These are phyloP conservation scores for Timandra comae DNA, from an alignment of 2,888 invertebrate genomes.

Conservation along the genomic window DNA sequence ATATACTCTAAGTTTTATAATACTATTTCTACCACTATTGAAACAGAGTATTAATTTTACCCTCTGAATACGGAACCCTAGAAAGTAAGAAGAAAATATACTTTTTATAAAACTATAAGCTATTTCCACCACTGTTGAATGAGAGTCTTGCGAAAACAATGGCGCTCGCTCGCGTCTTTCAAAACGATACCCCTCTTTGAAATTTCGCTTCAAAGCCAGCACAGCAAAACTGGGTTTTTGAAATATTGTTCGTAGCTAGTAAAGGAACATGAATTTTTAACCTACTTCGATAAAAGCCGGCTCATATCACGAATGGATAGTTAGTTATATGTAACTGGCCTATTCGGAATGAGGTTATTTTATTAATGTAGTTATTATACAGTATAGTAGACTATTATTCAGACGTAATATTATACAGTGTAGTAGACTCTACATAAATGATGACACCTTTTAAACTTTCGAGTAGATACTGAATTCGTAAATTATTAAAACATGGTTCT, in stretches of 20 bases:
- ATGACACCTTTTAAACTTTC: too few relatives aligned
- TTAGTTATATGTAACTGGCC: too few relatives aligned
- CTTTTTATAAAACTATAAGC: too few relatives aligned
- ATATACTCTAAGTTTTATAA: too few relatives aligned
- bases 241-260: constrained; percentile 39
- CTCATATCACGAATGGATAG: constrained; percentile 13
- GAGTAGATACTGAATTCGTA: too few relatives aligned
- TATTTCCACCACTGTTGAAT: constrained; percentile 37
- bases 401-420: too few relatives aligned
- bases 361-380: neutral
- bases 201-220: constrained; percentile 37
- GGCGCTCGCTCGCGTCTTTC: constrained; percentile 33
- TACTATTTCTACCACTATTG: too few relatives aligned
- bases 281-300: constrained; percentile 29
- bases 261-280: constrained; percentile 40
- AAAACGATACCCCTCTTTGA: constrained; percentile 35
- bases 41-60: too few relatives aligned
- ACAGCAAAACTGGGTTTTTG: constrained; percentile 37
- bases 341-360: constrained; percentile 7
- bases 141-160: constrained; percentile 44
- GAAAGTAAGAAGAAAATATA: too few relatives aligned
- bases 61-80: too few relatives aligned
- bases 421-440: too few relatives aligned
- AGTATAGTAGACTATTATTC: neutral
- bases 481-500: too few relatives aligned